These are phyloP conservation scores for Drosophila sproati DNA, from an alignment of 1,140 invertebrate genomes.

Conservation along the genomic window DNA sequence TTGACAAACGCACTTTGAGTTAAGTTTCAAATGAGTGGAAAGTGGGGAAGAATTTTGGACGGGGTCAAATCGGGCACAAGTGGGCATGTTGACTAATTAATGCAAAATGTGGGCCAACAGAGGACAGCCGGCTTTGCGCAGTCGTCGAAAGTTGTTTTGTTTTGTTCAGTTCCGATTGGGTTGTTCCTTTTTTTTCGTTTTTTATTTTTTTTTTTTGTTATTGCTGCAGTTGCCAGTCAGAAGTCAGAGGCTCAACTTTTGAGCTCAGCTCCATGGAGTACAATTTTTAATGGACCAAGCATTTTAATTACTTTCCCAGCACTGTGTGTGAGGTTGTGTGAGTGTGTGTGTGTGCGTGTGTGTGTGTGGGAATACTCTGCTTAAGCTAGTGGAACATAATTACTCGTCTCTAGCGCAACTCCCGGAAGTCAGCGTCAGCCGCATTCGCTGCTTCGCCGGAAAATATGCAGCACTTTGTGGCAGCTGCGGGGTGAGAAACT, in stretches of 20 bases:
- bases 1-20: constrained; percentile 52
- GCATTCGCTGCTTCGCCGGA: constrained; percentile 68
- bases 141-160: constrained; percentile 76
- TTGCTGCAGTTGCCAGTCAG: constrained; percentile 56
- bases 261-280: constrained; percentile 78
- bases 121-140: constrained; percentile 42
- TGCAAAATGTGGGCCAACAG: constrained; percentile 66
- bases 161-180: constrained; percentile 48
- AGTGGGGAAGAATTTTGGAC: too few relatives aligned
- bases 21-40: background rate
- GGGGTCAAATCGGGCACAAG: background rate
- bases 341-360: constrained; percentile 16
- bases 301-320: constrained; percentile 78
- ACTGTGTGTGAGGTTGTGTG: background rate
- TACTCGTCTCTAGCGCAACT: constrained; percentile 76
- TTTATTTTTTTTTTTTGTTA: constrained; percentile 19
- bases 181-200: background rate
- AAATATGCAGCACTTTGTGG: constrained; percentile 61
- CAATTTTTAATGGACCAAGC: constrained; percentile 82
- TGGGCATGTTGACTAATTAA: constrained; percentile 70
- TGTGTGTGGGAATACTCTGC: constrained; percentile 40
- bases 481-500: constrained; percentile 62
- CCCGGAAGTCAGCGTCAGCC: constrained; percentile 71
- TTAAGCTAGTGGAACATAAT: constrained; percentile 83
- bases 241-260: constrained; percentile 76